Percentiles rank a stretch among this genome's conserved stretches.
Conservation (phyloP, 2,797 vertebrate genomes). For the Pteronotus mesoamericanus region DNA sequence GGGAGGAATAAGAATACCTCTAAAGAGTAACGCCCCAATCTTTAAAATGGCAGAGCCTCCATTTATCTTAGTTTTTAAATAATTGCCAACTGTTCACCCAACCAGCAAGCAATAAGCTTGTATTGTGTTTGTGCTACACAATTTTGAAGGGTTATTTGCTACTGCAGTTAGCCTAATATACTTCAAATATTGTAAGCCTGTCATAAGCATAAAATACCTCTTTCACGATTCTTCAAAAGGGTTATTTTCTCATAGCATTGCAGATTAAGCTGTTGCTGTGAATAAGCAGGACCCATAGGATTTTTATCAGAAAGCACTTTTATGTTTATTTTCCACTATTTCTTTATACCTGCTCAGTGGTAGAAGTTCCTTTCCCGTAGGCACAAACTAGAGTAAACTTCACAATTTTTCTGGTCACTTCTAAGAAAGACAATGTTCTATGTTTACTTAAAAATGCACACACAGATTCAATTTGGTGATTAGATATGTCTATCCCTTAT, state of each 20-base stretch:
- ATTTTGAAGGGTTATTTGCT: conserved; percentile 38
- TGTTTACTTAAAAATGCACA: not conserved
- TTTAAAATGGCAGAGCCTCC: not conserved
- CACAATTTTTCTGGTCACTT: not conserved
- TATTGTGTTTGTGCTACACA: not conserved
- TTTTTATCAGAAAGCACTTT: conserved; percentile 1
- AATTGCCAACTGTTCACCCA: not conserved
- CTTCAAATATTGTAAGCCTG: not conserved
- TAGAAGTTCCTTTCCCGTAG: not conserved
- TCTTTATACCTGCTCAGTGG: not conserved
- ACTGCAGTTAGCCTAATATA: not conserved
- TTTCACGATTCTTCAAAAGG: not conserved
- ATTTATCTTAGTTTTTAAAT: not conserved
- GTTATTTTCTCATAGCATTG: not conserved
- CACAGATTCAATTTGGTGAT: not conserved
- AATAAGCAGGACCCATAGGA: not conserved
- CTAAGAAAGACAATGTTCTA: not conserved
- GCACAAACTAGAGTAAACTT: not conserved
- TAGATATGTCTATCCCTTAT: not conserved
- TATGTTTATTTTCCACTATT: not conserved
- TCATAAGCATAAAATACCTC: conserved; percentile 7
- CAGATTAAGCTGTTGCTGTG: not conserved
- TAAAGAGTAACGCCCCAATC: not conserved
- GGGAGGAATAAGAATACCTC: not conserved
- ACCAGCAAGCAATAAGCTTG: not conserved